Percentiles rank a stretch among this genome's conserved stretches.
Conservation (phyloP, 2,888 invertebrate genomes). For the Dorcus hopei region DNA sequence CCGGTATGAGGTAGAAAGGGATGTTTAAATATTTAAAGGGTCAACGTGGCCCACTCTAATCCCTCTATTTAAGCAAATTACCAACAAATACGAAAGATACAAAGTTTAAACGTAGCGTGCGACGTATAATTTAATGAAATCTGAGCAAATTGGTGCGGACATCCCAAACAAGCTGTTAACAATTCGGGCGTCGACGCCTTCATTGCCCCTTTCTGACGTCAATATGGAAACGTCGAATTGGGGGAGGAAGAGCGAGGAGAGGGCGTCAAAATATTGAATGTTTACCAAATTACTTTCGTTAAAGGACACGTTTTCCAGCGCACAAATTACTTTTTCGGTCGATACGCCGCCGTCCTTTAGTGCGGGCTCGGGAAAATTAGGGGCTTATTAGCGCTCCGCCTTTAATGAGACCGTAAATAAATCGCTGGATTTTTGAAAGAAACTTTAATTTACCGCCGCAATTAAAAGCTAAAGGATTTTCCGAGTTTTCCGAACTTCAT, state of each 20-base stretch:
- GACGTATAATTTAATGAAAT: slow-evolving; percentile 4
- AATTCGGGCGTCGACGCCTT: slow-evolving; percentile 11
- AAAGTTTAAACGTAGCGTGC: too few relatives aligned
- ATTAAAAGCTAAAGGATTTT: slow-evolving; percentile 1
- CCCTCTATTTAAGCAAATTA: too few relatives aligned
- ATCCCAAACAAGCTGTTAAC: slow-evolving; percentile 4
- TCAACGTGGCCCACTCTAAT: too few relatives aligned
- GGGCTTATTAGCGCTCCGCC: too few relatives aligned
- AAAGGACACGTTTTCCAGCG: slow-evolving; percentile 7
- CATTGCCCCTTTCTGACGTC: slow-evolving; percentile 16
- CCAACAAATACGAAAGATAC: too few relatives aligned
- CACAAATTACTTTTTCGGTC: neutral
- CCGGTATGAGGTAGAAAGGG: too few relatives aligned
- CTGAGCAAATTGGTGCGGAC: slow-evolving; percentile 9
- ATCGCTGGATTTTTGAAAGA: neutral
- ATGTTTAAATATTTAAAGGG: too few relatives aligned
- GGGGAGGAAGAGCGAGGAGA: slow-evolving; percentile 2
- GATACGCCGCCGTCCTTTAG: neutral
- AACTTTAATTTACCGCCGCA: neutral
- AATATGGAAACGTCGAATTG: slow-evolving; percentile 15
- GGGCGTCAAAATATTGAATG: slow-evolving; percentile 14
- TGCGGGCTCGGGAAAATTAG: too few relatives aligned
- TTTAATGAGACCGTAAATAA: too few relatives aligned
- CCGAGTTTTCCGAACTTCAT: neutral
- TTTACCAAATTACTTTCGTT: slow-evolving; percentile 8